A percentile compares a stretch with the other conserved stretches of the same genome.
Conservation (phyloP, 2,797 vertebrate species). For the Epinephelus coioides region DNA sequence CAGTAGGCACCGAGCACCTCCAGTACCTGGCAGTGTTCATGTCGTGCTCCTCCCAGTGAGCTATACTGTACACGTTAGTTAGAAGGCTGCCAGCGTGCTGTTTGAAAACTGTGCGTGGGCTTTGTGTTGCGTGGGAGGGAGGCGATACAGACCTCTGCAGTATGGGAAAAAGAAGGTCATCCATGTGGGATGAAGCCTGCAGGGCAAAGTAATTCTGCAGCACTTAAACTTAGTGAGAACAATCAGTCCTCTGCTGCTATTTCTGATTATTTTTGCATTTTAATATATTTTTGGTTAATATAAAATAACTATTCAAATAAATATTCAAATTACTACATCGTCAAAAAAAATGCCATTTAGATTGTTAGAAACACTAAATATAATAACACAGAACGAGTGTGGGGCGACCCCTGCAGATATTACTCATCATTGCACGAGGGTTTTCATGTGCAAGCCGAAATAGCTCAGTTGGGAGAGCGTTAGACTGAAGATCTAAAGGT, state of each 20-base stretch:
- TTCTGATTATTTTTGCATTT: neutral
- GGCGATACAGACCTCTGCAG: conserved; percentile 54
- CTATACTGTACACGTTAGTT: neutral
- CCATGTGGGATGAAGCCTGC: conserved; percentile 73
- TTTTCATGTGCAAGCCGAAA: conserved; percentile 33
- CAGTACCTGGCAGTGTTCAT: conserved; percentile 32
- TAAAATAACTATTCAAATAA: neutral
- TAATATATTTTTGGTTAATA: neutral
- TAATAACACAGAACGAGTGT: too few species aligned
- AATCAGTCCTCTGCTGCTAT: conserved; percentile 9
- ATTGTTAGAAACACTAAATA: too few species aligned
- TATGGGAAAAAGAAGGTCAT: conserved; percentile 66
- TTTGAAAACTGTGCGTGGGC: conserved; percentile 64
- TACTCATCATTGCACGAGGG: fast-evolving
- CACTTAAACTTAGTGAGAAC: conserved; percentile 27
- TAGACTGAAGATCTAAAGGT: conserved; percentile 79
- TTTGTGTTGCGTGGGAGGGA: conserved; percentile 62
- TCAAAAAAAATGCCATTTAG: neutral
- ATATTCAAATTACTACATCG: neutral
- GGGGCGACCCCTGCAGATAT: neutral
- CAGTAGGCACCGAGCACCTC: conserved; percentile 28
- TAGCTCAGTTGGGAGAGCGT: conserved; percentile 82
- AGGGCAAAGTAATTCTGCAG: conserved; percentile 53
- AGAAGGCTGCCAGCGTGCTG: conserved; percentile 40
- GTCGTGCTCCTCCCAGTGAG: conserved; percentile 29